Conservation (phyloP, 2,797 vertebrate species). For the Phalloptychus januarius region DNA sequence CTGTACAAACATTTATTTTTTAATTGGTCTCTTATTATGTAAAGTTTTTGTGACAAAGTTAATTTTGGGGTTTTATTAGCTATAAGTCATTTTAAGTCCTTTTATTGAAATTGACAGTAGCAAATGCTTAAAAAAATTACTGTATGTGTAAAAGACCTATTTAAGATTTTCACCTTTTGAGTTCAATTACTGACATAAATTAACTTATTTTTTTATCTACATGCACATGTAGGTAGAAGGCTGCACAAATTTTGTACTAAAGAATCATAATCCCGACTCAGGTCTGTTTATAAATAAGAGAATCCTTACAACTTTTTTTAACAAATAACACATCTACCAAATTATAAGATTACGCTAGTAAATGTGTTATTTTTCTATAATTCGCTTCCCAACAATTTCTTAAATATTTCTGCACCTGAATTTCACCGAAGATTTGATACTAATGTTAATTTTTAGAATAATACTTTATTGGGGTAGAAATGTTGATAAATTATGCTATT, state of each 20-base stretch:
- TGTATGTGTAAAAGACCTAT: background rate
- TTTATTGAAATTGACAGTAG: background rate
- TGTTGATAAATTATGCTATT: background rate
- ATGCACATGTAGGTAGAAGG: background rate
- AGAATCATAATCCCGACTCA: background rate
- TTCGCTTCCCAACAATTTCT: background rate
- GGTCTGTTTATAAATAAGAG: background rate
- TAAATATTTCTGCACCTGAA: background rate
- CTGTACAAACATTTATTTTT: background rate
- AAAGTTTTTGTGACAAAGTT: background rate
- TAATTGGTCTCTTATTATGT: background rate
- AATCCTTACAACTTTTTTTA: background rate
- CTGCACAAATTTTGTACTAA: background rate
- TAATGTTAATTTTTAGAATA: background rate
- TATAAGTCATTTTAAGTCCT: background rate
- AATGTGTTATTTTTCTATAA: background rate
- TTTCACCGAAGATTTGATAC: background rate
- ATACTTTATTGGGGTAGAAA: background rate
- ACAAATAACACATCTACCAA: no score
- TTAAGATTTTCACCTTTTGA: background rate
- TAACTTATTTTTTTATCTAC: background rate
- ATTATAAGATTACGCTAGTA: background rate
- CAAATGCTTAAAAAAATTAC: background rate
- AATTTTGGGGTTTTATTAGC: background rate
- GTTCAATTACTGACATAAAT: background rate